Conservation (phyloP, 2,888 invertebrate species). For the Hololepta plana region DNA sequence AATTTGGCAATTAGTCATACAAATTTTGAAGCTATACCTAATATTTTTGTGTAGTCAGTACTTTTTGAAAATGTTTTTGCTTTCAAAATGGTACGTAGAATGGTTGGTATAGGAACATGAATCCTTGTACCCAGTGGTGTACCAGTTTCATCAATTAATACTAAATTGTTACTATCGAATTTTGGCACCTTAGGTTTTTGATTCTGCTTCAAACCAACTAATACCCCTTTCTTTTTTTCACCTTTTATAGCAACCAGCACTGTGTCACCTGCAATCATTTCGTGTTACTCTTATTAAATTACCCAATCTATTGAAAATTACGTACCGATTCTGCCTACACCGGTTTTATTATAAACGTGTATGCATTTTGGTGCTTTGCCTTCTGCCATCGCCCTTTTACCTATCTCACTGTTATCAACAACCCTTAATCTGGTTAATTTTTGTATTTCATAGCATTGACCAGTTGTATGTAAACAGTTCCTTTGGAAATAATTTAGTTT, state of each 20-base stretch:
- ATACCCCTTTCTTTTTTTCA: slow-evolving; percentile 82
- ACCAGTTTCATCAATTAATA: slow-evolving; percentile 87
- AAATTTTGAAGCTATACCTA: slow-evolving; percentile 80
- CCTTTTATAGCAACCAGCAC: slow-evolving; percentile 88
- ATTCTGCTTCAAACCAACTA: slow-evolving; percentile 73
- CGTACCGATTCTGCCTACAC: slow-evolving; percentile 41
- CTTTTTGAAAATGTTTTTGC: slow-evolving; percentile 64
- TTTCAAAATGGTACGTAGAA: slow-evolving; percentile 67
- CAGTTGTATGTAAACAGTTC: too few species aligned
- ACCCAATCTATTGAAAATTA: slow-evolving; percentile 4
- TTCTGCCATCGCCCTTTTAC: slow-evolving; percentile 85
- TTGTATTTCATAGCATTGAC: slow-evolving; percentile 47
- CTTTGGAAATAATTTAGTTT: too few species aligned
- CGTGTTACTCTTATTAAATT: background rate
- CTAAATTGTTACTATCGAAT: slow-evolving; percentile 91
- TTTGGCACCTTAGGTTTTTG: slow-evolving; percentile 70
- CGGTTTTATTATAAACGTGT: slow-evolving; percentile 77
- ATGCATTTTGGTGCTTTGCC: slow-evolving; percentile 88
- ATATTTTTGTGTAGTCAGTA: slow-evolving; percentile 80
- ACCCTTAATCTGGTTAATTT: slow-evolving; percentile 67
- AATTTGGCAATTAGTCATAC: too few species aligned
- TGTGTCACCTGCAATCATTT: slow-evolving; percentile 46
- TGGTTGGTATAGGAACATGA: slow-evolving; percentile 85
- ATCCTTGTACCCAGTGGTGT: slow-evolving; percentile 90
- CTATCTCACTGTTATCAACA: slow-evolving; percentile 93